Evolutionary conservation across 1,140 invertebrate genomes (phyloP).

Genomic region (Eriocheir sinensis): DNA sequence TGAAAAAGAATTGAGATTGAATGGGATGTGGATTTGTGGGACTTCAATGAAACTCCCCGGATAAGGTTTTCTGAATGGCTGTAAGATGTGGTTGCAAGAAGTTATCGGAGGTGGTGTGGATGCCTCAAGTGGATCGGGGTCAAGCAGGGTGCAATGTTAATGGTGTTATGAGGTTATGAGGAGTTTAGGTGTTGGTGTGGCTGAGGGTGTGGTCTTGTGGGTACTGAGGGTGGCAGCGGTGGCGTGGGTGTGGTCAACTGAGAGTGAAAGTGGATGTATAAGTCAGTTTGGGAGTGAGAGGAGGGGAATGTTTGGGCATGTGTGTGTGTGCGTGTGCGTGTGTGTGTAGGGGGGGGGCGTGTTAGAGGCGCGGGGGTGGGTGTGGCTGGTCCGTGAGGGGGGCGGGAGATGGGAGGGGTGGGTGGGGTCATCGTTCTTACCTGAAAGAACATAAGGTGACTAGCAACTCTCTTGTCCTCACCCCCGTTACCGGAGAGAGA

Average conservation of each 20-base stretch:
- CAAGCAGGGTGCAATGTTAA: no score
- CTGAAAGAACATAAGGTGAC: not conserved
- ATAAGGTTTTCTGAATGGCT: no score
- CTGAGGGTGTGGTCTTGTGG: not conserved
- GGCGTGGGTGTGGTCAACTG: not conserved
- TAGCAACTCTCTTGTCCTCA: conserved; percentile 12
- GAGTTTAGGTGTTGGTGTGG: not conserved
- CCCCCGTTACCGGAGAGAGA: not conserved
- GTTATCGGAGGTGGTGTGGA: no score
- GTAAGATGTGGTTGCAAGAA: no score
- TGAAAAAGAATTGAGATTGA: no score
- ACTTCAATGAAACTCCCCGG: no score
- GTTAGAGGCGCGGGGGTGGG: not conserved
- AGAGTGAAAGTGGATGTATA: conserved; percentile 25
- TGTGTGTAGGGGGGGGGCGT: not conserved
- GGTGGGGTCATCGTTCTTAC: conserved; percentile 19
- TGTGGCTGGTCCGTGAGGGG: not conserved
- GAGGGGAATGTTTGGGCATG: not conserved
- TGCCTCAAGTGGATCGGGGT: no score
- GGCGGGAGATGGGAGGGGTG: not conserved
- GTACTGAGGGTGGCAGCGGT: not conserved
- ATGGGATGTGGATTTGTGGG: no score
- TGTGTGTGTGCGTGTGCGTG: conserved; percentile 20
- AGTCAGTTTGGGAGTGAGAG: not conserved
- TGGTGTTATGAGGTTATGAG: no score